These are phyloP conservation scores for Halictus quadricinctus DNA, from an alignment of 2,888 invertebrate genomes.

Conservation along the genomic window DNA sequence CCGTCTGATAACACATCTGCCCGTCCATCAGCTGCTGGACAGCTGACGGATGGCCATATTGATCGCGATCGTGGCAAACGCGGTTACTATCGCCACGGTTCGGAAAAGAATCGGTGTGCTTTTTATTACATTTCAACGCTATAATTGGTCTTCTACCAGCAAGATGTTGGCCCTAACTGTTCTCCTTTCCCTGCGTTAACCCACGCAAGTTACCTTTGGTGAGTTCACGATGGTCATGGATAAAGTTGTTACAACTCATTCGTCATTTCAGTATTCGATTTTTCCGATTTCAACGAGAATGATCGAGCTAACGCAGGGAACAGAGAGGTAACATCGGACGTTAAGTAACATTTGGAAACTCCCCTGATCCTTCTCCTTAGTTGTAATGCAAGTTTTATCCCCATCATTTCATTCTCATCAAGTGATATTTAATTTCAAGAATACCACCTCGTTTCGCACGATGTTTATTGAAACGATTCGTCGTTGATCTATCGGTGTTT, in stretches of 20 bases:
- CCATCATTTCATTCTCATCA: slow-evolving; percentile 24
- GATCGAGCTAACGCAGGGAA: slow-evolving; percentile 2
- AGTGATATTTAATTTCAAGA: slow-evolving; percentile 50
- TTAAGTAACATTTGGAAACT: background rate
- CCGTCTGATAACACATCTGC: slow-evolving; percentile 31
- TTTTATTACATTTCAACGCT: background rate
- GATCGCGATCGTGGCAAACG: background rate
- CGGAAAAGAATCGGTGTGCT: background rate
- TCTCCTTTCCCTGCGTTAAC: slow-evolving; percentile 7
- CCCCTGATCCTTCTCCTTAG: slow-evolving; percentile 3
- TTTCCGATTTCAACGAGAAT: background rate
- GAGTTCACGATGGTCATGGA: background rate
- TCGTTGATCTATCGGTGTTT: background rate
- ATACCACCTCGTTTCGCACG: slow-evolving; percentile 34
- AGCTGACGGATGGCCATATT: slow-evolving; percentile 69
- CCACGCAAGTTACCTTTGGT: background rate
- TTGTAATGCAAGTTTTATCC: background rate
- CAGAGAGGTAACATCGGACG: background rate
- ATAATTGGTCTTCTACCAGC: slow-evolving; percentile 16
- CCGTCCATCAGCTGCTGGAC: slow-evolving; percentile 69
- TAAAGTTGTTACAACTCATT: background rate
- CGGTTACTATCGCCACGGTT: background rate
- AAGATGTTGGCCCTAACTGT: background rate
- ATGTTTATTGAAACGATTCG: background rate
- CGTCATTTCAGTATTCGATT: too few species aligned